Conservation (phyloP, 1,140 invertebrate genomes). For the Nephotettix cincticeps region DNA sequence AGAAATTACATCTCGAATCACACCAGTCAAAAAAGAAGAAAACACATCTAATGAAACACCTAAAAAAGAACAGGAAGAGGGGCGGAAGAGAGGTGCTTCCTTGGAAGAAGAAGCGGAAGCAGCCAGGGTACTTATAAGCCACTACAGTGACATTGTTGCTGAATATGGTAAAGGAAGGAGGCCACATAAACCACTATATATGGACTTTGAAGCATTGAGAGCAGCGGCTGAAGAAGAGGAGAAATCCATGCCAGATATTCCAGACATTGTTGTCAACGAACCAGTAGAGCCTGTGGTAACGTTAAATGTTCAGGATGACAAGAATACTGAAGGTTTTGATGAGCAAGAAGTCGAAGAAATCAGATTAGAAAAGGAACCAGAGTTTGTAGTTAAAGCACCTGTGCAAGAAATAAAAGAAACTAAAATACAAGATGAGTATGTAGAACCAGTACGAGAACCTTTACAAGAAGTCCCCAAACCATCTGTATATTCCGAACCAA, state of each 20-base stretch:
- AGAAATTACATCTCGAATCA: constrained; percentile 1
- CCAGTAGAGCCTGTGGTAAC: not conserved
- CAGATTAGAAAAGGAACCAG: too few relatives aligned
- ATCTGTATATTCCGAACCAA: not conserved
- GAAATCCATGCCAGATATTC: constrained; percentile 30
- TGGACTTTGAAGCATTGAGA: constrained; percentile 63
- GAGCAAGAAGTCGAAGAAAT: too few relatives aligned
- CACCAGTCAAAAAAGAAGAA: constrained; percentile 21
- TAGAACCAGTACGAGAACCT: too few relatives aligned
- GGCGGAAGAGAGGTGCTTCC: constrained; percentile 29
- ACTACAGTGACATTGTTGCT: constrained; percentile 77
- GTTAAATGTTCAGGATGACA: constrained; percentile 11
- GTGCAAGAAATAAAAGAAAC: too few relatives aligned
- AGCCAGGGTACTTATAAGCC: constrained; percentile 68
- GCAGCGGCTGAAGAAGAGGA: constrained; percentile 53
- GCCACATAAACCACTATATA: constrained; percentile 54
- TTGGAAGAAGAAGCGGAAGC: constrained; percentile 15
- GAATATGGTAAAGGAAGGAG: constrained; percentile 60
- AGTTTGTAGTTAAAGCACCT: too few relatives aligned
- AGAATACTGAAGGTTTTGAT: not conserved
- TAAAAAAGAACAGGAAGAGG: constrained; percentile 32
- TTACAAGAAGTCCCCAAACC: too few relatives aligned
- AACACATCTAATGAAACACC: not conserved
- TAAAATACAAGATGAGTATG: too few relatives aligned
- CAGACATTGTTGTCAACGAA: constrained; percentile 21